These are phyloP conservation scores for Hylaeus volcanicus DNA, from an alignment of 1,140 invertebrate species.

Conservation along the genomic window DNA sequence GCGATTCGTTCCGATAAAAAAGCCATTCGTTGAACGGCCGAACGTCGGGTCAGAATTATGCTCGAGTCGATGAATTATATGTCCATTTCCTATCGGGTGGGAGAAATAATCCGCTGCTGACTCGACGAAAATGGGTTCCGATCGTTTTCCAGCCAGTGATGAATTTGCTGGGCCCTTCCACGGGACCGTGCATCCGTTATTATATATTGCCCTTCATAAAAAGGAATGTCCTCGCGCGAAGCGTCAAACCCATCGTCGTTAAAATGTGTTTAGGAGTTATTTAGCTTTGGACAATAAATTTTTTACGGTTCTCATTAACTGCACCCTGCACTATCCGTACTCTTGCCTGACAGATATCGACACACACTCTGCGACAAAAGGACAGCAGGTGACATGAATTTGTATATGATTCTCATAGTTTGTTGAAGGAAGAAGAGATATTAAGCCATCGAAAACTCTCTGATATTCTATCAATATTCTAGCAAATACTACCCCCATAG, in stretches of 20 bases:
- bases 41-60: conserved; percentile 24
- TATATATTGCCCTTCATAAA: background rate
- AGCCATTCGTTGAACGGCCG: background rate
- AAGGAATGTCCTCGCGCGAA: background rate
- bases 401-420: too few relatives aligned
- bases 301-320: background rate
- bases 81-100: conserved; percentile 24
- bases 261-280: background rate
- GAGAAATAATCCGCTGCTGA: conserved; percentile 42
- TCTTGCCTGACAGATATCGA: too few relatives aligned
- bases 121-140: conserved; percentile 28
- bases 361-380: too few relatives aligned
- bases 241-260: background rate
- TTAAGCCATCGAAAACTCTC: too few relatives aligned
- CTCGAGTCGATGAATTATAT: conserved; percentile 43
- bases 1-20: conserved; percentile 27
- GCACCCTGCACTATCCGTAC: background rate
- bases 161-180: background rate
- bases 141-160: conserved; percentile 7
- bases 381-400: too few relatives aligned
- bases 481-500: too few relatives aligned
- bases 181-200: background rate
- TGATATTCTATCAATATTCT: too few relatives aligned
- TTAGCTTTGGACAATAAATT: background rate
- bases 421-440: too few relatives aligned